Percentiles rank a stretch among this genome's conserved stretches.
These are phyloP conservation scores for Aphelinus certus DNA, from an alignment of 1,140 invertebrate species.

Conservation along the genomic window DNA sequence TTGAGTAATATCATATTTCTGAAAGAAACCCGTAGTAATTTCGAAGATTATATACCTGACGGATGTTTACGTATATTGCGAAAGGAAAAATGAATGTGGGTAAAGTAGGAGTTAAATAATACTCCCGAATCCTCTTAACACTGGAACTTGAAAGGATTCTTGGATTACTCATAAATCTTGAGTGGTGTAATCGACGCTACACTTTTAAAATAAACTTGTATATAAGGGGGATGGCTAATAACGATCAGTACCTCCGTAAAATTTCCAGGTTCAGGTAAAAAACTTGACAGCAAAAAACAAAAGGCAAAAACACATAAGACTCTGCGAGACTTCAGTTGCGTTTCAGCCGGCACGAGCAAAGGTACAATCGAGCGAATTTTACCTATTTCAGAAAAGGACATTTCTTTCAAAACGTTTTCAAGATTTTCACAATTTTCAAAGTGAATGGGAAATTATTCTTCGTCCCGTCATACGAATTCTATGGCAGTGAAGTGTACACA, in stretches of 20 bases:
- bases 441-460: too few relatives aligned
- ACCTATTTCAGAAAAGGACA: constrained; percentile 31
- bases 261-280: constrained; percentile 67
- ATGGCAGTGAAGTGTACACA: too few relatives aligned
- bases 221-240: constrained; percentile 54
- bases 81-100: constrained; percentile 9
- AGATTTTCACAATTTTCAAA: too few relatives aligned
- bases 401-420: constrained; percentile 29
- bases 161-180: constrained; percentile 22
- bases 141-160: constrained; percentile 20
- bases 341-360: constrained; percentile 73
- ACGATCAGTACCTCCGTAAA: constrained; percentile 59
- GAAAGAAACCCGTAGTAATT: background rate
- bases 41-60: too few relatives aligned
- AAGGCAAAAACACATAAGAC: constrained; percentile 73
- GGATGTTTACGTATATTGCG: too few relatives aligned
- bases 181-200: constrained; percentile 35
- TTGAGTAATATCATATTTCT: too few relatives aligned
- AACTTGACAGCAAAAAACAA: constrained; percentile 73
- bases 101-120: constrained; percentile 17
- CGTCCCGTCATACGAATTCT: too few relatives aligned
- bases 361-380: constrained; percentile 68
- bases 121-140: background rate
- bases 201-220: constrained; percentile 51
- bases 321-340: constrained; percentile 75